Base-by-base conservation (phyloP, 2,888 invertebrate species). In the Helobdella robusta region DNA sequence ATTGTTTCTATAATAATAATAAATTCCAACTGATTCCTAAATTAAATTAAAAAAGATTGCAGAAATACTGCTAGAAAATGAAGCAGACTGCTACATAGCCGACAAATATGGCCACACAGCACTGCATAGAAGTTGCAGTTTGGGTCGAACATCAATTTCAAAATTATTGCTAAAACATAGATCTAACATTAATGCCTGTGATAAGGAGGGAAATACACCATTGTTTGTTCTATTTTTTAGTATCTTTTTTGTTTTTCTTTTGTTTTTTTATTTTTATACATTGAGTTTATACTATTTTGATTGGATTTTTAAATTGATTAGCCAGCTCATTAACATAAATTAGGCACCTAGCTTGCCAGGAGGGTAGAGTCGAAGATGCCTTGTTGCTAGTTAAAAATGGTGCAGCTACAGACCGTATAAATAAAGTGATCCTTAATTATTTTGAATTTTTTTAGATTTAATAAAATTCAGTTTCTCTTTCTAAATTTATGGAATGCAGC, bases 301-400 rank as follows among this genome's bases (percentile, higher is more conserved):
- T 54, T 11, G 8, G 6, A 52, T 8, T 11, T n/a, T 15, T 52
- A 52, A 52, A n/a, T 8, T 11, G 8, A 52, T 30, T 30, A 4
- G 23, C 3, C n/a, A 34, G 40, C 23, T 11, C 28, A 40, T 35
- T 40, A 28, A 36, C 46, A 15, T 5, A 30, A 18, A 54, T 54
- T 32, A 62, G 62, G 34, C 62, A 62, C 32, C 34, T 62, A 35
- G 62, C 62, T 34, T 62, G 62, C 23, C 62, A 62, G 35, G 62
- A 62, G 32, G 62, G 32, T n/a, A 48, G 48, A 20, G 18, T 40
- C 2, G 48, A 50, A 32, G 62, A 62, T 62, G 30, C 44, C 32
- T 2, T 62, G 15, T 18, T 50, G n/a, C 30, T 62, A 50, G 48
- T 34, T 32, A 62, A 50, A 30, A 32, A 28, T 25, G 62, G 62